phyloP scores from a whole-genome alignment of 1,140 invertebrate genomes.

The Drosophila lacertosa region DNA sequence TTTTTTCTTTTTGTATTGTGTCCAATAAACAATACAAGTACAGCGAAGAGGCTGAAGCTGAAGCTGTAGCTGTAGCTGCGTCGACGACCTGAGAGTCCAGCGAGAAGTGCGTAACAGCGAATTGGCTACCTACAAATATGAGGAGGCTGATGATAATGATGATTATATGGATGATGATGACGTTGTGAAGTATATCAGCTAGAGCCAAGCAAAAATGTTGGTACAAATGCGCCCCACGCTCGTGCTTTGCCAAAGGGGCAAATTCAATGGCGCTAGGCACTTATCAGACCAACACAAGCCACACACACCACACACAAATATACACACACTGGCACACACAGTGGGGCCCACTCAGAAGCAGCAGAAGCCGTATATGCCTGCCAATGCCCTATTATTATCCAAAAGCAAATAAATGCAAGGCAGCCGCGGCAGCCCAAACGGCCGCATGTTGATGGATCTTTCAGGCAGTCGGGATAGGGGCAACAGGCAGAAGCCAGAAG shows the following conservation, averaged over 20 bases:
- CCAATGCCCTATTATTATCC: conserved; percentile 75
- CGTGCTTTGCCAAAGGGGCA: conserved; percentile 21
- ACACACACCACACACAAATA: conserved; percentile 4
- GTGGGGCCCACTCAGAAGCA: conserved; percentile 52
- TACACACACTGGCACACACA: not conserved
- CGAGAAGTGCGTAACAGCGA: conserved; percentile 58
- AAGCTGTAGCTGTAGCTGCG: conserved; percentile 5
- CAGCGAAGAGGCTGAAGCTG: conserved; percentile 20
- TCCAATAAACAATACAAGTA: conserved; percentile 61
- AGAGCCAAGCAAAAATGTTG: conserved; percentile 52
- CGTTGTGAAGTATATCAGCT: conserved; percentile 16
- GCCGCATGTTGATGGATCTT: conserved; percentile 43
- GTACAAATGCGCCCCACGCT: conserved; percentile 16
- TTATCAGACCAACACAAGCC: conserved; percentile 60
- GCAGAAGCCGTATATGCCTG: conserved; percentile 71
- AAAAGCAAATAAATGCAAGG: conserved; percentile 69
- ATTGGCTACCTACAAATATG: conserved; percentile 63
- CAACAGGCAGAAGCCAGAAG: conserved; percentile 6
- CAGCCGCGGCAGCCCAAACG: conserved; percentile 39
- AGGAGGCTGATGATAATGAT: conserved; percentile 33
- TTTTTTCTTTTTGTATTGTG: conserved; percentile 39
- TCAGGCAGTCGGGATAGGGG: conserved; percentile 20
- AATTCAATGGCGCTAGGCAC: conserved; percentile 59
- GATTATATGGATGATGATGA: conserved; percentile 31
- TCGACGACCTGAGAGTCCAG: conserved; percentile 31